Base-by-base conservation (phyloP, 2,113 vertebrate genomes). In the Amazona guildingii region DNA sequence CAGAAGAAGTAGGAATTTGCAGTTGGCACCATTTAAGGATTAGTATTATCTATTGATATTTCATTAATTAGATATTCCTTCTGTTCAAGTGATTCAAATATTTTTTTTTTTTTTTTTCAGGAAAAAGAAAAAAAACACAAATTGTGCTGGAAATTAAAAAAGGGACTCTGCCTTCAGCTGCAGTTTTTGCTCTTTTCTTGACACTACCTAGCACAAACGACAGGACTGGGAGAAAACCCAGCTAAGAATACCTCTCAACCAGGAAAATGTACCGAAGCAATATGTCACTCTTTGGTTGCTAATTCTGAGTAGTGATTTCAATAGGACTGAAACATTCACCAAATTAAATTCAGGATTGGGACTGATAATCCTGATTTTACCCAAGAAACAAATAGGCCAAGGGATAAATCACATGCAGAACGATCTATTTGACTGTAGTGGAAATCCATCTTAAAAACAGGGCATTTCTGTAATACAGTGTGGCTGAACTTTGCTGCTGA, bases 1-100 rank as follows among this genome's bases (percentile, higher is more conserved):
- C 74, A 95, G 94, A 93, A 94, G 67, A 84, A 14, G 25, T 7
- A 91, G 74, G 62, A 92, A 93, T 79, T 86, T 90, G 48, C 82
- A 88, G 57, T 48, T 90, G n/a, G 94, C 37, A 94, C 25, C 37
- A 33, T 82, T 82, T 92, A 94, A 79, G 77, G 52, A 80, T 86
- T 86, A 15, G 3, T 72, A 62, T 78, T 88, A 81, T 84, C 83
- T 86, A 41, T 52, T 76, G 86, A 76, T 74, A 91, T 25, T 69
- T 75, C 52, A 82, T 86, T 52, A 88, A 86, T 86, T 81, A 94
- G 66, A 64, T 69, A 84, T 82, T 92, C 24, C 25, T 69, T 62
- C 8, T 25, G 9, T 62, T 84, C 37, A 84, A 89, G 79, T 79
- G 6, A 76, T 73, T 87, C 28, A 76, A 64, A 52, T 63, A 0